Evolutionary conservation across 2,113 vertebrate genomes (phyloP).

Genomic region (Xenus cinereus): DNA sequence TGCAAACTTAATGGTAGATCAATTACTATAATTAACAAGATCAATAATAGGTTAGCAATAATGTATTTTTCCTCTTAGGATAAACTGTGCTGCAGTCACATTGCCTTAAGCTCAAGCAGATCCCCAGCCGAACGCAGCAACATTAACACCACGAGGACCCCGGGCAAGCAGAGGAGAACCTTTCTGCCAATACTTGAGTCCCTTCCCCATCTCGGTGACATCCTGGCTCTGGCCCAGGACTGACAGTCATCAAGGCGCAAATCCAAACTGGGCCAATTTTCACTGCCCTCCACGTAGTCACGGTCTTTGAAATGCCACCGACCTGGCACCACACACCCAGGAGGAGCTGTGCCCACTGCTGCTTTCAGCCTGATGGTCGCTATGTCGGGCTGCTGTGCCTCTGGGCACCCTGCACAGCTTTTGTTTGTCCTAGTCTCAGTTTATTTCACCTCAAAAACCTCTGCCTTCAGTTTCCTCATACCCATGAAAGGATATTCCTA

Average conservation of each 20-base stretch:
- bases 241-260: background rate
- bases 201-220: background rate
- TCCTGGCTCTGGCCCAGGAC: background rate
- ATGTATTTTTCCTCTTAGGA: background rate
- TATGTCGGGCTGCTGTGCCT: background rate
- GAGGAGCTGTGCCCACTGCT: background rate
- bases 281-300: background rate
- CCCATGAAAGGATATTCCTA: background rate
- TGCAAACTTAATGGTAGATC: background rate
- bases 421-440: background rate
- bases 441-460: background rate
- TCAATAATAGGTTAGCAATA: background rate
- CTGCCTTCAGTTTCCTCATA: background rate
- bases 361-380: background rate
- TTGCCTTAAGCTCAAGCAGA: background rate
- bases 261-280: background rate
- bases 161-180: background rate
- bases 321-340: background rate
- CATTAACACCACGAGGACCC: background rate
- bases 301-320: rapidly evolving
- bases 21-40: slow-evolving; percentile 13
- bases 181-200: background rate
- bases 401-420: background rate
- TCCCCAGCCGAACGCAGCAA: background rate
- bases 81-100: background rate